phyloP scores from a whole-genome alignment of 2,888 invertebrate genomes.

The Crepidodera aurea region DNA sequence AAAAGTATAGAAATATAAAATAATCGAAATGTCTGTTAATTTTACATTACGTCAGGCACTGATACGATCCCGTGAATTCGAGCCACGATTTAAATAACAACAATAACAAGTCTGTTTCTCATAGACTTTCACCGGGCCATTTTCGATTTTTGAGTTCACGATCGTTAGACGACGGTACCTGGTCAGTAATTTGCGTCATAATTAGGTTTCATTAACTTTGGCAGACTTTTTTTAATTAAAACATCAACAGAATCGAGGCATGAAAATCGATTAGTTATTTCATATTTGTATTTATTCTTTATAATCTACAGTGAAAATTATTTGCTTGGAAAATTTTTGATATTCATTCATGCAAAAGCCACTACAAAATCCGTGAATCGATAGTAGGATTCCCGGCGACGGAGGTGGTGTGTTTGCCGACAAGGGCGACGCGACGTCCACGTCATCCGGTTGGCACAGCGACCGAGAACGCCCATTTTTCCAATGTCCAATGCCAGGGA shows the following conservation, averaged over 20 bases:
- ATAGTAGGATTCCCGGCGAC: background rate
- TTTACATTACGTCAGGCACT: background rate
- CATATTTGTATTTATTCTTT: too few species aligned
- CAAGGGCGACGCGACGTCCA: background rate
- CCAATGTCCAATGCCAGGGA: conserved; percentile 14
- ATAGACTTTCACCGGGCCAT: background rate
- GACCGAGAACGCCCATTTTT: conserved; percentile 20
- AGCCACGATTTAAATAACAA: background rate
- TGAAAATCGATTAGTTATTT: too few species aligned
- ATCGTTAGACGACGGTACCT: background rate
- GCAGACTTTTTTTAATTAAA: too few species aligned
- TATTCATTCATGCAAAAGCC: too few species aligned
- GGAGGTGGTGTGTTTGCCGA: background rate
- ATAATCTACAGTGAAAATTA: too few species aligned
- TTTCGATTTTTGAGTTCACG: background rate
- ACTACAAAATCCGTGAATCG: too few species aligned
- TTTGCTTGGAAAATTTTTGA: too few species aligned
- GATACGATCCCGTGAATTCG: background rate
- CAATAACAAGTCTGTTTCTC: background rate
- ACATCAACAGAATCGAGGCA: too few species aligned
- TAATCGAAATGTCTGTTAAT: background rate
- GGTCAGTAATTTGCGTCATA: background rate
- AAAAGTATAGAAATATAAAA: background rate
- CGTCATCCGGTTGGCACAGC: conserved; percentile 22
- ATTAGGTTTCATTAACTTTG: too few species aligned